These are phyloP conservation scores for Polypedilum pembai DNA, from an alignment of 1,140 invertebrate genomes.

Conservation along the genomic window DNA sequence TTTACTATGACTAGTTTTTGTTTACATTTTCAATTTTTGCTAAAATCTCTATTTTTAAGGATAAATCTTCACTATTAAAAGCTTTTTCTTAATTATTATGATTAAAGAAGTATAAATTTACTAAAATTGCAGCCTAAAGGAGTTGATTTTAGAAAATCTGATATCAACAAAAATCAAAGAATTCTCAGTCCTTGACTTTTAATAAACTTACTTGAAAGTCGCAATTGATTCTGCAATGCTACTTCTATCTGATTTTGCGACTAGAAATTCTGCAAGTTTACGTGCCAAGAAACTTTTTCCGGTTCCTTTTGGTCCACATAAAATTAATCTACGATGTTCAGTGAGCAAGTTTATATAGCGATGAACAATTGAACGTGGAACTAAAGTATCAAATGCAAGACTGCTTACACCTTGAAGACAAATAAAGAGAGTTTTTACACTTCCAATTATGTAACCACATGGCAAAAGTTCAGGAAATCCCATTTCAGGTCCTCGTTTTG, in stretches of 20 bases:
- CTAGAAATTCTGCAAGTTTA: constrained; percentile 69
- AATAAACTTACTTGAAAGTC: constrained; percentile 52
- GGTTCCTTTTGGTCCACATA: constrained; percentile 79
- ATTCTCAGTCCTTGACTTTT: too few relatives aligned
- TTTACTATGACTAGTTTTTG: too few relatives aligned
- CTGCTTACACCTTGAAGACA: constrained; percentile 67
- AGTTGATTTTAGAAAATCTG: too few relatives aligned
- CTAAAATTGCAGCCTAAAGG: too few relatives aligned
- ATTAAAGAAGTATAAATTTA: too few relatives aligned
- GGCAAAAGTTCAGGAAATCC: constrained; percentile 58
- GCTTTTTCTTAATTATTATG: too few relatives aligned
- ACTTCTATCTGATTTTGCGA: constrained; percentile 46
- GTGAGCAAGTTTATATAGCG: constrained; percentile 58
- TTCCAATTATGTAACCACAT: constrained; percentile 70
- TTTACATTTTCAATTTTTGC: too few relatives aligned
- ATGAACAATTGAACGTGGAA: constrained; percentile 76
- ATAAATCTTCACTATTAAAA: too few relatives aligned
- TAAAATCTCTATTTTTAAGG: too few relatives aligned
- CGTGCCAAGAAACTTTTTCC: constrained; percentile 82
- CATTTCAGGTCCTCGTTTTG: constrained; percentile 48
- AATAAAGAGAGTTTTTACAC: constrained; percentile 53
- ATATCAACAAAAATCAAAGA: too few relatives aligned
- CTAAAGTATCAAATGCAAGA: constrained; percentile 74
- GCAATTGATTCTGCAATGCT: constrained; percentile 53
- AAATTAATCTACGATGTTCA: constrained; percentile 71